Evolutionary conservation across 2,888 invertebrate species (phyloP), one percentile per base, ranked within the genome.

Genomic region (Choreutis nemorana): DNA sequence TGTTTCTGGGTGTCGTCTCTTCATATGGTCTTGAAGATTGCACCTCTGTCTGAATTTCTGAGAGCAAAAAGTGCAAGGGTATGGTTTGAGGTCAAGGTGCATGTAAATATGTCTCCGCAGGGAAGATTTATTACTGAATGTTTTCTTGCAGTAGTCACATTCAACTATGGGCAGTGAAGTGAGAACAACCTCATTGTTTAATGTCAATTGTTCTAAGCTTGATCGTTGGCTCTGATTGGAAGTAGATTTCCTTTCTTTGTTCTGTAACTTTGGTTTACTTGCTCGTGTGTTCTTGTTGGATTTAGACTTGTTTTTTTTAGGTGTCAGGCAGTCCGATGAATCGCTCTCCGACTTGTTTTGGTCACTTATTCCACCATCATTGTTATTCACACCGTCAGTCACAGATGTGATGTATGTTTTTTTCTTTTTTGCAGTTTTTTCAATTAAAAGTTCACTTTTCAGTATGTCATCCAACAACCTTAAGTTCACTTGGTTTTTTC

Each of bases 31-130:
- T 44, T 84, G 81, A 27, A 89, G 63, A 33, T 84, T 86, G 14
- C 84, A 81, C 27, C 82, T 81, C 44, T 86, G 87, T 1, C 84
- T 73, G 53, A 88, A 90, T 22, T 73, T 70, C 42, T 82, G 83
- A 8, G 81, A 72, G 48, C 90, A 90, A 33, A 81, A 70, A 4
- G 67, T 60, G 50, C 90, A 90, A 27, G 72, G 56, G 45, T 81
- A 84, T 0, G 86, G 87, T 25, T 84, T 78, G 41, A 86, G 77
- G 37, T 85, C 81, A 0, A 86, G 81, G 52, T 90, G 90, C 13
- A 82, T 77, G 29, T 84, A 79, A 37, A 83, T 70, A 52, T 90
- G 90, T 45, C 87, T 85, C 25, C 82, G 78, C 34, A 90, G 63
- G 46, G 87, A 86, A 36, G 85, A 83, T 41, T 83, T 83, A 29